Conservation (phyloP, 2,113 vertebrate genomes). For the Solea senegalensis region DNA sequence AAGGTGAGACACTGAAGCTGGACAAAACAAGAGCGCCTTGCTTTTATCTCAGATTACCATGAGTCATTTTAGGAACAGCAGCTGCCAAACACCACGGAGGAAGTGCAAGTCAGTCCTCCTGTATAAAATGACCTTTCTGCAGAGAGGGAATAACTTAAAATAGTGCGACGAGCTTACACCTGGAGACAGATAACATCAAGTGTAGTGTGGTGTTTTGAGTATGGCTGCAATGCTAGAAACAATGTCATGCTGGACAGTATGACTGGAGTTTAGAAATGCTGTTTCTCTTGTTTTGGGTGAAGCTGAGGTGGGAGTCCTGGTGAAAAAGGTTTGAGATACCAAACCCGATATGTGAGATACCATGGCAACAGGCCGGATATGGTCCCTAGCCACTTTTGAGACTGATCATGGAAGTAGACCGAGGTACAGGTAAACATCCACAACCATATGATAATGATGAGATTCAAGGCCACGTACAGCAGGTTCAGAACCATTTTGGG, state of each 20-base stretch:
- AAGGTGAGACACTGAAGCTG: slow-evolving; percentile 19
- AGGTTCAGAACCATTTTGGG: slow-evolving; percentile 64
- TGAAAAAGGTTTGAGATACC: slow-evolving; percentile 88
- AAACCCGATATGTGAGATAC: slow-evolving; percentile 88
- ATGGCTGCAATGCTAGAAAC: slow-evolving; percentile 5
- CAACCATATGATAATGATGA: slow-evolving; percentile 85
- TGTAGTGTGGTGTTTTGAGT: slow-evolving; percentile 27
- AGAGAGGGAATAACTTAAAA: slow-evolving; percentile 53
- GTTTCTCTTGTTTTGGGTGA: slow-evolving; percentile 70
- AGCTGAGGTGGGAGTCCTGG: slow-evolving; percentile 88
- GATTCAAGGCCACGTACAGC: slow-evolving; percentile 86
- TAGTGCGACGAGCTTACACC: slow-evolving; percentile 45
- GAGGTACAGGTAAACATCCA: slow-evolving; percentile 94
- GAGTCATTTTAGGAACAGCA: slow-evolving; percentile 66
- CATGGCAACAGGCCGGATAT: slow-evolving; percentile 85
- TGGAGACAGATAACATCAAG: slow-evolving; percentile 10
- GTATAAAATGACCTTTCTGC: slow-evolving; percentile 39
- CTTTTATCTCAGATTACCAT: slow-evolving; percentile 62
- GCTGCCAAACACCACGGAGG: slow-evolving; percentile 49
- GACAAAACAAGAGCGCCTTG: slow-evolving; percentile 24
- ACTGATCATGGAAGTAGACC: slow-evolving; percentile 90
- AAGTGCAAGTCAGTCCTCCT: slow-evolving; percentile 14
- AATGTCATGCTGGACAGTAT: not conserved
- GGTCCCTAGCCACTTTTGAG: slow-evolving; percentile 89
- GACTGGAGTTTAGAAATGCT: slow-evolving; percentile 48